Base-by-base conservation (phyloP, 2,113 vertebrate species). In the Boleophthalmus pectinirostris region DNA sequence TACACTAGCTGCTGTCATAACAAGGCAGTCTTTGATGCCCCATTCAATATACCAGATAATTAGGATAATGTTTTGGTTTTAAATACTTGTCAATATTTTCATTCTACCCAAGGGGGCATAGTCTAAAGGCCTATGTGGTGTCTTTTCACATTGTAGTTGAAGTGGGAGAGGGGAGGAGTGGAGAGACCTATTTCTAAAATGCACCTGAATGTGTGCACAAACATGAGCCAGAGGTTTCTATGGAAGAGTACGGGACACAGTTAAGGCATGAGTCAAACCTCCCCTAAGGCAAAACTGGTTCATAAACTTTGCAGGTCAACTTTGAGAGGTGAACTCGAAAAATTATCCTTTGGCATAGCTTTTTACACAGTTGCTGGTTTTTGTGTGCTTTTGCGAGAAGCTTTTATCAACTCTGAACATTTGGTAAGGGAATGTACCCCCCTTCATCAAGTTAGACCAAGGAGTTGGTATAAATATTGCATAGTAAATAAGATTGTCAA, bases 401-500 rank as follows among this genome's bases (percentile, higher is more conserved):
- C 69, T 81, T 81, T 72, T 64, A 70, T 72, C 75, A 72, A 68
- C 80, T 66, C 58, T 43, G 57, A 35, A 77, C 75, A 57, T 47
- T 54, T 56, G 33, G 54, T 79, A 73, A 81, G 80, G 82, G 82
- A 83, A 85, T 85, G 73, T 79, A 84, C 46, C 79, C 72, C 78
- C 76, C 70, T 66, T 79, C 82, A 77, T 87, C 85, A 78, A 78
- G 80, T 80, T 60, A 74, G 72, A 86, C 77, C 81, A 86, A 78
- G 74, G 70, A 75, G 75, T 73, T 66, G 75, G 78, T 66, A 84
- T 63, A 66, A 69, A 51, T 75, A 77, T 91, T 93, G 92, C 91
- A 92, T 92, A 93, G 90, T 92, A 86, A 88, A 86, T 61, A 85
- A 89, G 93, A 94, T 94, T 94, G 93, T 94, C 92, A 85, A 82